These are phyloP conservation scores for Neoaliturus tenellus DNA, from an alignment of 2,888 invertebrate genomes.

Conservation along the genomic window DNA sequence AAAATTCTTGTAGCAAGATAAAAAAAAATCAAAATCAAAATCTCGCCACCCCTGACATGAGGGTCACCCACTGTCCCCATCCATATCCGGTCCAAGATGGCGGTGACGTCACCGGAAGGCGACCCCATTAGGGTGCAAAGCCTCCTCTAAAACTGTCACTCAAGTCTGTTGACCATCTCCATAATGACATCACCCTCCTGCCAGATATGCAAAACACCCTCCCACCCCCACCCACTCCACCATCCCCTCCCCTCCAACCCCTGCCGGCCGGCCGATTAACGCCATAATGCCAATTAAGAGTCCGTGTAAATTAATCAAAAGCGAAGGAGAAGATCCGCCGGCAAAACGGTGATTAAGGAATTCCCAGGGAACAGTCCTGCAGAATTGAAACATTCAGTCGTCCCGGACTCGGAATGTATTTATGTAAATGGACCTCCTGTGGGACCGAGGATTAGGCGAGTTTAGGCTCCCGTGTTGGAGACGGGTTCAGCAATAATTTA, in stretches of 20 bases:
- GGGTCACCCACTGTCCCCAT: too few relatives aligned
- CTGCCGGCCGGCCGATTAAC: background rate
- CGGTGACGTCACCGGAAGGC: slow-evolving; percentile 49
- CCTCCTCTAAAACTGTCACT: slow-evolving; percentile 56
- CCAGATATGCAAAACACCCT: slow-evolving; percentile 14
- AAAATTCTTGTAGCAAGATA: too few relatives aligned
- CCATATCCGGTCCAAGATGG: slow-evolving; percentile 42
- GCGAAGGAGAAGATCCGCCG: slow-evolving; percentile 32
- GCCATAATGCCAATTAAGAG: slow-evolving; percentile 51
- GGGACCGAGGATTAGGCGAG: slow-evolving; percentile 2
- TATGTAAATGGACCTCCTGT: slow-evolving; percentile 29
- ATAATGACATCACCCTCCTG: slow-evolving; percentile 53
- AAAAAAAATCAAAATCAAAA: too few relatives aligned
- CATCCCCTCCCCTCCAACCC: background rate
- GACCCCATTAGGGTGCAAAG: slow-evolving; percentile 57
- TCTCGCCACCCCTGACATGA: too few relatives aligned
- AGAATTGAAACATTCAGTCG: slow-evolving; percentile 44
- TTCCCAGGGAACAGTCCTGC: slow-evolving; percentile 33
- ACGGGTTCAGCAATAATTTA: too few relatives aligned
- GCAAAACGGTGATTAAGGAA: slow-evolving; percentile 50
- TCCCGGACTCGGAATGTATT: slow-evolving; percentile 40
- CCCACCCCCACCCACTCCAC: slow-evolving; percentile 9
- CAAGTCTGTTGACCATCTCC: slow-evolving; percentile 56
- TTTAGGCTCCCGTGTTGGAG: background rate
- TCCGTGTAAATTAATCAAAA: slow-evolving; percentile 46